phyloP scores from a whole-genome alignment of 2,888 invertebrate genomes.

The Platycheirus rosarum region DNA sequence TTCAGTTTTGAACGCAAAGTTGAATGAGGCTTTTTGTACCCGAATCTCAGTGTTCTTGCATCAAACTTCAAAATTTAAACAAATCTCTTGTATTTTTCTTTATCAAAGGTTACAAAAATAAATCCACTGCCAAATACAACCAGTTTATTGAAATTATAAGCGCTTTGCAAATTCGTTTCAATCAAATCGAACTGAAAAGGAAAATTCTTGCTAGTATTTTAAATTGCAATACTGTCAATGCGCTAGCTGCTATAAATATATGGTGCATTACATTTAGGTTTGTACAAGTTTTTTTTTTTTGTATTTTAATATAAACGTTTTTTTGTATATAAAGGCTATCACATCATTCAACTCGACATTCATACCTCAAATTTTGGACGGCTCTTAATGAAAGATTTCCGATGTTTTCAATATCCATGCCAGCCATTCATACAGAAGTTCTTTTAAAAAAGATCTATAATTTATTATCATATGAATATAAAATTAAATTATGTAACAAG shows the following conservation, averaged over 20 bases:
- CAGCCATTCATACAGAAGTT: constrained; percentile 39
- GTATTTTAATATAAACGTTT: too few species aligned
- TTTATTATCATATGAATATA: constrained; percentile 14
- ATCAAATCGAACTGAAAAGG: not conserved
- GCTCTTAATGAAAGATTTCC: constrained; percentile 47
- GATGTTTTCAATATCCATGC: constrained; percentile 22
- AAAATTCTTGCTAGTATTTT: constrained; percentile 19
- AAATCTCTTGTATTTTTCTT: too few species aligned
- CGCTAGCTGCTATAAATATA: constrained; percentile 37
- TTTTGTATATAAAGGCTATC: constrained; percentile 24
- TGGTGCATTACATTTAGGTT: constrained; percentile 51
- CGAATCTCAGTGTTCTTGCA: too few species aligned
- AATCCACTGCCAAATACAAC: constrained; percentile 22
- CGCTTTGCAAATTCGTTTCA: constrained; percentile 6
- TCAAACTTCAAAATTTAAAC: too few species aligned
- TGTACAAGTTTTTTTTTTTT: not conserved
- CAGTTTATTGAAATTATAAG: constrained; percentile 30
- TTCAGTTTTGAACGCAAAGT: too few species aligned
- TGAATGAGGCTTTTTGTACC: too few species aligned
- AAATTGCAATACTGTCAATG: constrained; percentile 23
- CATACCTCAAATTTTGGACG: constrained; percentile 44
- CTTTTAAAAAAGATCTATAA: constrained; percentile 42
- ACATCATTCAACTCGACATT: not conserved
- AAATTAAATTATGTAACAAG: constrained; percentile 37
- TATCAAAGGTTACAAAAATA: constrained; percentile 6